Conservation (phyloP, 2,113 vertebrate species). For the Patagioenas fasciata region DNA sequence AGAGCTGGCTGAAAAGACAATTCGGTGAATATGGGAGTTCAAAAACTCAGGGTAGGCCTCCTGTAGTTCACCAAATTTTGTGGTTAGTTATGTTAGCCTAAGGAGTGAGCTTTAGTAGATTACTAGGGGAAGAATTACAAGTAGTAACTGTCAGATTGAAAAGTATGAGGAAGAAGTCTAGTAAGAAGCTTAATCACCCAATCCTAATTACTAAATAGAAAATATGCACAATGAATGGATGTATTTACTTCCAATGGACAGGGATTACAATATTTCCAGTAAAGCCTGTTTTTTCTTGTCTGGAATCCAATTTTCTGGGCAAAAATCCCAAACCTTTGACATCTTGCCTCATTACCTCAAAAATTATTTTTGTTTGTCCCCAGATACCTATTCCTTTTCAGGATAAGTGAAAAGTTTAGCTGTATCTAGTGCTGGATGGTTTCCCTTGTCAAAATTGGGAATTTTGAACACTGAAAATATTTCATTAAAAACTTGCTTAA, state of each 20-base stretch:
- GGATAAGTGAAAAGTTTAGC: not conserved
- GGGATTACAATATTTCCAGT: not conserved
- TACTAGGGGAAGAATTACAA: not conserved
- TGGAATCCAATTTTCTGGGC: not conserved
- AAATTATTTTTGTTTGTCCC: not conserved
- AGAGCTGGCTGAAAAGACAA: not conserved
- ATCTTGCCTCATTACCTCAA: not conserved
- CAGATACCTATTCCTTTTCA: not conserved
- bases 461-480: not conserved
- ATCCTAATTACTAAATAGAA: not conserved
- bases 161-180: not conserved
- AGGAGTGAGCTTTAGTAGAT: not conserved
- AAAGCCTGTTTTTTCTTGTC: not conserved
- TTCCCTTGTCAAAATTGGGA: not conserved
- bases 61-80: not conserved
- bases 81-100: not conserved
- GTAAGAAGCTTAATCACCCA: not conserved
- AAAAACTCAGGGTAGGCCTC: not conserved
- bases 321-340: rapidly evolving
- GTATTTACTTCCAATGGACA: not conserved
- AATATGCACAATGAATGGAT: not conserved
- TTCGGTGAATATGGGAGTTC: not conserved
- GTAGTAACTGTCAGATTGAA: not conserved
- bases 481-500: not conserved
- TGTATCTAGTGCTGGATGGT: not conserved